Conservation (phyloP, 2,888 invertebrate genomes). For the Drosophila macrospina region DNA sequence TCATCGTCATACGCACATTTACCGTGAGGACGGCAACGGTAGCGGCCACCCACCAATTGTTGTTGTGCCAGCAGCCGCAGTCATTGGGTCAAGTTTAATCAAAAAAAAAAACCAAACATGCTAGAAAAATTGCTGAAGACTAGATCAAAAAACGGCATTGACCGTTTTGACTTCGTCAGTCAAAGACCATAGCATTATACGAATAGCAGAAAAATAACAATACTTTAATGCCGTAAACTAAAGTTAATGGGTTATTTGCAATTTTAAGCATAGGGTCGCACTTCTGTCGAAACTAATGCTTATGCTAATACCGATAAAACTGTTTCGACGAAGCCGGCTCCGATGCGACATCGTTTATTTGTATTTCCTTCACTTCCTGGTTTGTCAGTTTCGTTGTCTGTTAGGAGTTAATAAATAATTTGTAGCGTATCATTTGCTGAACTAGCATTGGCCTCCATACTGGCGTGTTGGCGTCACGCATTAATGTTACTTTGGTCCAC, state of each 20-base stretch:
- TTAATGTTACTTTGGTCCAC: conserved; percentile 15
- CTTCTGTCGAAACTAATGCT: conserved; percentile 49
- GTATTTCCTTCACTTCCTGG: conserved; percentile 72
- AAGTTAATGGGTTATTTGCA: conserved; percentile 63
- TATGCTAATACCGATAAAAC: conserved; percentile 47
- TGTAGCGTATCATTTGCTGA: conserved; percentile 45
- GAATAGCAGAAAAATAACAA: conserved; percentile 12
- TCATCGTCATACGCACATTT: conserved; percentile 6
- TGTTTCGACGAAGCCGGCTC: conserved; percentile 17
- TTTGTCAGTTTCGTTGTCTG: conserved; percentile 58
- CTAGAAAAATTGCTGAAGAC: conserved; percentile 59
- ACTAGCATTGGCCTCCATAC: conserved; percentile 72
- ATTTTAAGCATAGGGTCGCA: conserved; percentile 59
- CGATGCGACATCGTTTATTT: conserved; percentile 57
- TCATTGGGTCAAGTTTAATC: conserved; percentile 76
- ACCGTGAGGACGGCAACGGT: conserved; percentile 27
- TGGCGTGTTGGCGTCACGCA: conserved; percentile 16
- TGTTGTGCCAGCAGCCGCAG: conserved; percentile 18
- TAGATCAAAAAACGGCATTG: conserved; percentile 81
- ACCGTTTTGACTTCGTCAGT: conserved; percentile 64
- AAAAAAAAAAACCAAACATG: conserved; percentile 23
- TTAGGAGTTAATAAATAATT: conserved; percentile 53
- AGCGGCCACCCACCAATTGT: conserved; percentile 31
- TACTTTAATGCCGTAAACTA: conserved; percentile 51
- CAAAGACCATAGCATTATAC: conserved; percentile 41